phyloP scores from a whole-genome alignment of 2,113 vertebrate species.

The Limanda limanda region DNA sequence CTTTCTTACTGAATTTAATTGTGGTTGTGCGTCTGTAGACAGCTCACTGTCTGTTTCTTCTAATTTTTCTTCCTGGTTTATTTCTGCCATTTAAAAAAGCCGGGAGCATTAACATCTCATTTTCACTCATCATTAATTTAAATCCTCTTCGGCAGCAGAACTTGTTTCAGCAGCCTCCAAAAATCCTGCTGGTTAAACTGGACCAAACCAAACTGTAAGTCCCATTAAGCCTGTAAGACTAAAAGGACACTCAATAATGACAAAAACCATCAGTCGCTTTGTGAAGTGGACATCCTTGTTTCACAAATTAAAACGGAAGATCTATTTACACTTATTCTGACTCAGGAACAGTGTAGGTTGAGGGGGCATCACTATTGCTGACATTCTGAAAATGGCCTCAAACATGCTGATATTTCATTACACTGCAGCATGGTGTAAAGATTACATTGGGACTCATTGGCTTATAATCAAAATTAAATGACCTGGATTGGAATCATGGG shows the following conservation, averaged over 20 bases:
- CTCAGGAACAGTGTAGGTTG: background rate
- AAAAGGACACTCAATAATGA: background rate
- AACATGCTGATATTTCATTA: slow-evolving; percentile 13
- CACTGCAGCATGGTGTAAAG: background rate
- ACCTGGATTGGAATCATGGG: background rate
- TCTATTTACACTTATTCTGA: too few species aligned
- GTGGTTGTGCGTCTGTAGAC: too few species aligned
- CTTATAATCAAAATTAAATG: slow-evolving; percentile 34
- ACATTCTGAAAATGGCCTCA: background rate
- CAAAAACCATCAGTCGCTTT: background rate
- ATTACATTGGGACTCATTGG: slow-evolving; percentile 21
- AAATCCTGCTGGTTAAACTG: too few species aligned
- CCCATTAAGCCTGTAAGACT: background rate
- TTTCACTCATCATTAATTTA: too few species aligned
- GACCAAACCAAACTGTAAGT: background rate
- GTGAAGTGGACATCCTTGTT: background rate
- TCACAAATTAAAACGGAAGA: too few species aligned
- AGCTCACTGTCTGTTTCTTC: too few species aligned
- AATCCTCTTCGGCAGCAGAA: too few species aligned
- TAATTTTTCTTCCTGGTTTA: too few species aligned
- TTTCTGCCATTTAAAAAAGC: too few species aligned
- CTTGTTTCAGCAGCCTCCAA: too few species aligned
- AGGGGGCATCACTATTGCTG: background rate
- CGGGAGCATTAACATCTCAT: too few species aligned
- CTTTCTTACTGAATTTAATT: too few species aligned